A percentile compares a stretch with the other conserved stretches of the same genome.
phyloP scores from a whole-genome alignment of 2,113 vertebrate genomes.

The Otocyon megalotis region DNA sequence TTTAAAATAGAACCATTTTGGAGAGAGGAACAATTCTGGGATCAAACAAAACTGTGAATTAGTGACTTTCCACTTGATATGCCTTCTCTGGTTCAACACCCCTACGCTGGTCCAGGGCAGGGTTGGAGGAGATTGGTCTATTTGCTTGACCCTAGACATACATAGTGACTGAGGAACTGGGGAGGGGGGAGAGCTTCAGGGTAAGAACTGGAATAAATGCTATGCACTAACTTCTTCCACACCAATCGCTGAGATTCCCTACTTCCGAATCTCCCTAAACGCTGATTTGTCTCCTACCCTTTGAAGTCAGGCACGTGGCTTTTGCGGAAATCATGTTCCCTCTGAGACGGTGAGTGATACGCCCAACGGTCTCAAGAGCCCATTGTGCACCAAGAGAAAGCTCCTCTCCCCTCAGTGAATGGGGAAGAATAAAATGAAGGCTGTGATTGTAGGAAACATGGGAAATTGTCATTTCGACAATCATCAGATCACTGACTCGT shows the following conservation, averaged over 20 bases:
- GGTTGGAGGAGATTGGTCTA: too few relatives aligned
- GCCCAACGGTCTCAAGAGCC: background rate
- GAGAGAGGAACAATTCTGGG: background rate
- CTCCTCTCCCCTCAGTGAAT: too few relatives aligned
- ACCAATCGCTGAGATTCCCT: background rate
- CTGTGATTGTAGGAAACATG: background rate
- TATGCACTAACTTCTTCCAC: background rate
- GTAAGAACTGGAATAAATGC: background rate
- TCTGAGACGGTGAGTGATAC: background rate
- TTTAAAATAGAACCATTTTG: background rate
- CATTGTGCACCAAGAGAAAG: background rate
- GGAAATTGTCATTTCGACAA: background rate
- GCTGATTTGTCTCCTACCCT: background rate
- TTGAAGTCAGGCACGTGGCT: background rate
- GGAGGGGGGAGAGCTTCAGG: too few relatives aligned
- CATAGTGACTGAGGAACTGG: background rate
- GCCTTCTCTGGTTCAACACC: background rate
- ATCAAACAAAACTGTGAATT: fast-evolving
- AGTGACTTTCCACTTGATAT: background rate
- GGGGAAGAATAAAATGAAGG: background rate
- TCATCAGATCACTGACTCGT: fast-evolving
- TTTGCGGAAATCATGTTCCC: background rate
- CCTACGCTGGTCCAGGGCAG: background rate
- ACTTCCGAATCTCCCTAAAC: background rate
- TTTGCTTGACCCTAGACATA: background rate